Base-by-base conservation (phyloP, 1,140 invertebrate genomes). In the Euborellia annulipes region DNA sequence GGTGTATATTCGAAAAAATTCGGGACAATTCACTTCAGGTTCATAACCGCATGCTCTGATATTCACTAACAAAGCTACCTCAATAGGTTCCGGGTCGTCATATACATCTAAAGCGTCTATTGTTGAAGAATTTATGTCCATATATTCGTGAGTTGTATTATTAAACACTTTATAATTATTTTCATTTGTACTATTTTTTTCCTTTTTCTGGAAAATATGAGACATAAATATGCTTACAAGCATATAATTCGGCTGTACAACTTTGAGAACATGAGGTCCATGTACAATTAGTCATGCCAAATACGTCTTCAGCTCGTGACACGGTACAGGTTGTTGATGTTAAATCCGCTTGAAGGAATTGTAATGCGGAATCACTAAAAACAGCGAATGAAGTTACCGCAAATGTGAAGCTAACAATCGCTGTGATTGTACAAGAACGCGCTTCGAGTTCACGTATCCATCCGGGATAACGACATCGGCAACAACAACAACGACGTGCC, bases 191-290 rank as follows among this genome's bases (percentile, higher is more conserved):
- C n/a, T n/a, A n/a, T n/a, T n/a, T n/a, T n/a, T n/a, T n/a, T n/a
- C n/a, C n/a, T n/a, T n/a, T n/a, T 14, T 46, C 20, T 3, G 18
- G 22, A 21, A 14, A 21, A 43, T 57, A 57, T 9, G 52, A 42
- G 7, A 58, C 58, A 23, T 53, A 27, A 22, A 61, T 50, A 37
- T 62, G 57, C 43, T 43, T 54, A 48, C 60, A 62, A 13, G 45
- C 39, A 47, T 46, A 56, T 38, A 58, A 52, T 23, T 57, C 56
- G 11, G 53, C 52, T 1, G 60, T 60, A 43, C 60, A 62, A 9
- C 60, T 59, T 22, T 54, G 50, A 20, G 57, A 49, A 53, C 60
- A 62, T 9, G 56, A 58, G 13, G 57, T 58, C 60, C 60, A 62
- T 14, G 55, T 49, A 46, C 60, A 62, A 41, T 62, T 60, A 21